Evolutionary conservation across 37 sponge, comb jelly and placozoan genomes (phyloP), one percentile per base, ranked within the genome.

Genomic region (Ianthella basta): DNA sequence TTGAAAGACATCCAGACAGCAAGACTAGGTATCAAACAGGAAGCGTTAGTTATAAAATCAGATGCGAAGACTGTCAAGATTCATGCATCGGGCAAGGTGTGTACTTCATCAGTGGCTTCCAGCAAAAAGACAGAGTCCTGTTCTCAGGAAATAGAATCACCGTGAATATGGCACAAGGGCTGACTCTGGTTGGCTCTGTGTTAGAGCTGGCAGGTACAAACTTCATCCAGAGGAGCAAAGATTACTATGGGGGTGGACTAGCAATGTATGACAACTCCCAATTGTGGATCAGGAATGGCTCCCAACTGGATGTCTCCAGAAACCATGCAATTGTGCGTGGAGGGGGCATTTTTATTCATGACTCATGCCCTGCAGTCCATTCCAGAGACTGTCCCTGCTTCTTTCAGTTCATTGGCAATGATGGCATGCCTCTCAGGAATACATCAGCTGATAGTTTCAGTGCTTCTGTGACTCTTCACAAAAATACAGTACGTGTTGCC

Each of bases 241-340:
- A 69, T 2, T 30, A 35, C 8, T 41, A 75, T 75, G 78, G 78
- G 6, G 78, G 25, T 23, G 78, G 78, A 25, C 37, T 75, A 21
- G n/a, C 24, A 21, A 40, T 75, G 53, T 2, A 36, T 40, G 78
- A 44, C n/a, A 41, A 75, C n/a, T 75, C 78, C 37, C 54, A 53
- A 5, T 4, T 75, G 37, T 44, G 37, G 20, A 19, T 75, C 15
- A 24, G 40, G 12, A 36, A 75, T 21, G 20, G 25, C 25, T 25
- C 78, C 21, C 0, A 6, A 19, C 38, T 75, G 78, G 4, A 40
- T 36, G 16, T 75, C 37, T 20, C 78, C 0, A 3, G 10, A 10
- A 75, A 75, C 78, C n/a, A 44, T 24, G 78, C 78, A 40, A 19
- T 36, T 75, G 54, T 53, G 20, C 44, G 20, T 53, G 78, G 53